Conservation (phyloP, 1,140 invertebrate species). For the Rhyzopertha dominica region DNA sequence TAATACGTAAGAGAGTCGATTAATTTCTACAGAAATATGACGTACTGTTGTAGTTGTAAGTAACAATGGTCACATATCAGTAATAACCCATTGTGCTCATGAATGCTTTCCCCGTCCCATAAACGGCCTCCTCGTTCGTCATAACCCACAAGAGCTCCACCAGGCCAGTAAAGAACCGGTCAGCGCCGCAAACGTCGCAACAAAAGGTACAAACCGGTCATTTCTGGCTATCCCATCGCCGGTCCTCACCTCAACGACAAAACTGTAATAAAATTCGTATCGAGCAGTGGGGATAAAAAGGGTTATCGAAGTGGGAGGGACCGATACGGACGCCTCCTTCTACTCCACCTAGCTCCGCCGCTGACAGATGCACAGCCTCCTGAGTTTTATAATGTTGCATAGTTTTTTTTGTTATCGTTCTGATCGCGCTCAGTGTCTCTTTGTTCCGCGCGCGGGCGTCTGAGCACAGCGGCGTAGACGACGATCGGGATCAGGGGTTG, state of each 20-base stretch:
- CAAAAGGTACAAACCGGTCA: slow-evolving; percentile 9
- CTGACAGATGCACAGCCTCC: slow-evolving; percentile 31
- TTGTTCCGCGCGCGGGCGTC: slow-evolving; percentile 5
- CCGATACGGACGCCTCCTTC: slow-evolving; percentile 32
- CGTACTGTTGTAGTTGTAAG: no score
- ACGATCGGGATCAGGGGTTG: slow-evolving; percentile 5
- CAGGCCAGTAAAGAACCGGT: slow-evolving; percentile 1
- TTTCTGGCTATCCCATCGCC: no score
- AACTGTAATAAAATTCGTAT: slow-evolving; percentile 37
- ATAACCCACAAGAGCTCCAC: not conserved
- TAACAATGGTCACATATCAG: no score
- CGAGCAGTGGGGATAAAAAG: slow-evolving; percentile 29
- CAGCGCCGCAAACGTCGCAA: slow-evolving; percentile 1
- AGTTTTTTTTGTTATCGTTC: slow-evolving; percentile 9
- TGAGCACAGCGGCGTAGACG: not conserved
- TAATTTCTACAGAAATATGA: no score
- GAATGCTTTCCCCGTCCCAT: no score
- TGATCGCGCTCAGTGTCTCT: slow-evolving; percentile 6
- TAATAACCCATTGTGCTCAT: no score
- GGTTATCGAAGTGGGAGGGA: slow-evolving; percentile 35
- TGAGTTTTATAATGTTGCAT: slow-evolving; percentile 31
- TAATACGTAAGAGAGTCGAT: no score
- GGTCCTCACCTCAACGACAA: slow-evolving; percentile 21
- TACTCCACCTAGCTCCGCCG: slow-evolving; percentile 26
- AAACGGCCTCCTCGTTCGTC: no score